Base-by-base conservation (phyloP, 2,888 invertebrate genomes). In the Galerucella nymphaeae region DNA sequence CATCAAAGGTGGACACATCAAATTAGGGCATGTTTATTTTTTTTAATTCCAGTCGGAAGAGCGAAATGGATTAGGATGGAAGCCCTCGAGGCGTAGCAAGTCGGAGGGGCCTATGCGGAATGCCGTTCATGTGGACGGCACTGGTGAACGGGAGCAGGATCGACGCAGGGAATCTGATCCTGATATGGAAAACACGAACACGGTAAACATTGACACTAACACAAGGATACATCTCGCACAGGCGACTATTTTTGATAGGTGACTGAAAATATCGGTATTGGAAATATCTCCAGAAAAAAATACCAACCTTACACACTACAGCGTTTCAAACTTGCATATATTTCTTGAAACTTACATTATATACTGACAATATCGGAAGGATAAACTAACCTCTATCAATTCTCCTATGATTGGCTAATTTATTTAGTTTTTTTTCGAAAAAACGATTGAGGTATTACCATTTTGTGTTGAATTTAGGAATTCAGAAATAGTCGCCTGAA, bases 41-140 rank as follows among this genome's bases (percentile, higher is more conserved):
- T 84, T 85, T 85, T 84, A 83, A 85, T 87, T 87, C 66, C 89
- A 93, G 93, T 93, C 93, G 81, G 92, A 91, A 86, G 93, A 93
- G 85, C 90, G 93, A 81, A 91, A 88, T 80, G 86, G 86, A 82
- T 83, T 84, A 76, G 83, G 87, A 78, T 89, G 85, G 85, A 89
- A 91, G 82, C 91, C 92, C 81, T 92, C 92, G 78, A 88, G 93
- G 76, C 91, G 93, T 85, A 93, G 93, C 90, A 93, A 93, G 89
- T 93, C 93, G 65, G 93, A 93, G 85, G 93, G 93, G 71, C 93
- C 93, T 72, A 91, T 86, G 81, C 82, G 85, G 78, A 79, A 81
- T 70, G 79, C 70, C 75, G 71, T 70, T 82, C 79, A 79, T 76
- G 82, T 80, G 78, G 82, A 82, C 80, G 82, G 73, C 63, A 53